Base-by-base conservation (phyloP, 2,797 vertebrate species). In the Psittacula echo region DNA sequence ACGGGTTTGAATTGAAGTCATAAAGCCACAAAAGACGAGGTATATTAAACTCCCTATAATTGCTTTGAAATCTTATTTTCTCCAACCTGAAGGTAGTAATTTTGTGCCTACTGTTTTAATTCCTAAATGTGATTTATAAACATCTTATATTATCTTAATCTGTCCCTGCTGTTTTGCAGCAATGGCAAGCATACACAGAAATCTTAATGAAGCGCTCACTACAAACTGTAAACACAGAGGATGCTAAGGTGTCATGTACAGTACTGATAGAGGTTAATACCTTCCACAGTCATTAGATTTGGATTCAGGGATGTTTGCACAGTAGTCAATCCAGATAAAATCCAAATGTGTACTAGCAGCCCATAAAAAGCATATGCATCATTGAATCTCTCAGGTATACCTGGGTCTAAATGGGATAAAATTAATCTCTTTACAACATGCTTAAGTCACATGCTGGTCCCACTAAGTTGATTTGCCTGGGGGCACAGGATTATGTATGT, bases 11-110 rank as follows among this genome's bases (percentile, higher is more conserved):
- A 91, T 14, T 87, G 65, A 92, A 90, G 18, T 41, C 21, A 37
- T 64, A 53, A 93, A 94, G 47, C 26, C 60, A 84, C 24, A 56
- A 58, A 93, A 84, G 44, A 87, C 15, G 13, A 76, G 66, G 20
- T 78, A 81, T 26, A 50, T 91, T 83, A 90, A 76, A 51, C 29
- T 50, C 61, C 27, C 17, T 44, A 29, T 80, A 86, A 93, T 62
- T 94, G 79, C 26, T 86, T 91, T 86, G 39, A 95, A 94, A 94
- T 72, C 47, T 70, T 88, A 85, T 94, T 93, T 96, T 94, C 76
- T 85, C 60, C 20, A 89, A 58, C 47, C 30, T 85, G 79, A 92
- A 95, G 68, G 37, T 9, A 94, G 62, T 29, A 11, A 60, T 75
- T 92, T 94, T 94, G n/a, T 83, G 9, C 39, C 41, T 77, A 73